Conservation (phyloP, 2,113 vertebrate species). For the Pleuronectes platessa region DNA sequence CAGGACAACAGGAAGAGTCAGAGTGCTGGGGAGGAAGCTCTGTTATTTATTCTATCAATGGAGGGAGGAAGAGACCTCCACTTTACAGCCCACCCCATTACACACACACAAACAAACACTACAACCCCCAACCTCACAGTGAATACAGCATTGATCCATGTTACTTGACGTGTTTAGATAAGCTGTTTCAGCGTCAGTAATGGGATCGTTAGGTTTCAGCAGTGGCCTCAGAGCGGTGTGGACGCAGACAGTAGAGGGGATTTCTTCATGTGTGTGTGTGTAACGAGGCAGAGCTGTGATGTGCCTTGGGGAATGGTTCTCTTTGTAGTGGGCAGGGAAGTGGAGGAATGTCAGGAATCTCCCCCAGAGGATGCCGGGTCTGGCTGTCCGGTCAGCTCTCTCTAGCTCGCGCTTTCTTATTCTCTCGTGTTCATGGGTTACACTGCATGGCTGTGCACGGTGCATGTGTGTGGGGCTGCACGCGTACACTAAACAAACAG, state of each 20-base stretch:
- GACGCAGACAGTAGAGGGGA: constrained; percentile 20
- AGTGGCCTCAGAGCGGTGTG: constrained; percentile 16
- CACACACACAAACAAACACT: constrained; percentile 17
- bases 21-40: constrained; percentile 58
- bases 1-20: constrained; percentile 63
- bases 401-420: constrained; percentile 6
- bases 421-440: constrained; percentile 1
- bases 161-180: constrained; percentile 55
- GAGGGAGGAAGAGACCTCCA: constrained; percentile 50
- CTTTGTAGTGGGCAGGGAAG: constrained; percentile 75
- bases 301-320: constrained; percentile 53
- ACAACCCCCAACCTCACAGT: not conserved
- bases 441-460: not conserved
- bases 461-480: constrained; percentile 7
- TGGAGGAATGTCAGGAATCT: constrained; percentile 79
- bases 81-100: constrained; percentile 21
- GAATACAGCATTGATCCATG: constrained; percentile 34
- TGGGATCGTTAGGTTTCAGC: constrained; percentile 41
- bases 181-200: constrained; percentile 28
- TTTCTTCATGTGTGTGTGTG: constrained; percentile 19
- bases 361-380: constrained; percentile 67
- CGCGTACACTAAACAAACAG: constrained; percentile 18
- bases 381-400: constrained; percentile 46
- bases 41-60: constrained; percentile 69
- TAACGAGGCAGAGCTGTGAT: constrained; percentile 52